Percentiles rank a stretch among this genome's conserved stretches.
Conservation (phyloP, 2,797 vertebrate genomes). For the Brachyrhaphis roseni region DNA sequence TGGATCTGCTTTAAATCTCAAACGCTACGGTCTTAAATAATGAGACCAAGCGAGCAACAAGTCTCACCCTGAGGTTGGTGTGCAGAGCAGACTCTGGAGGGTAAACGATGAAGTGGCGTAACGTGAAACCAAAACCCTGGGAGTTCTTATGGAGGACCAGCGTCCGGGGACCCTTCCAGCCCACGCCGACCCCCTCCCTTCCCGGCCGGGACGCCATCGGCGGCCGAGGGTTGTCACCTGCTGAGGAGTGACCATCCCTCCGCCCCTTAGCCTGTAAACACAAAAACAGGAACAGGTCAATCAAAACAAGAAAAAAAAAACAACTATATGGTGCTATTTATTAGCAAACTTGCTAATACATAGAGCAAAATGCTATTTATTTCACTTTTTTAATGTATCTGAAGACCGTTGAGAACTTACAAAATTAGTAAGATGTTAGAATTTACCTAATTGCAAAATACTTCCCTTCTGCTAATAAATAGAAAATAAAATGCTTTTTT, state of each 20-base stretch:
- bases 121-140: slow-evolving; percentile 95
- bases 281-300: slow-evolving; percentile 27
- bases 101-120: slow-evolving; percentile 98
- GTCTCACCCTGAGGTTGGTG: slow-evolving; percentile 86
- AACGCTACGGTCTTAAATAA: slow-evolving; percentile 24
- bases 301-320: not conserved
- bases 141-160: slow-evolving; percentile 90
- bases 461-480: too few relatives aligned
- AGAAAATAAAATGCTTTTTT: too few relatives aligned
- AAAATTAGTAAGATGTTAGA: too few relatives aligned
- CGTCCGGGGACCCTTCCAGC: slow-evolving; percentile 89
- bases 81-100: slow-evolving; percentile 92
- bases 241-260: slow-evolving; percentile 87
- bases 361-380: too few relatives aligned
- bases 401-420: too few relatives aligned
- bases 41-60: slow-evolving; percentile 28
- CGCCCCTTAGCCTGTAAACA: slow-evolving; percentile 80
- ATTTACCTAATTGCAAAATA: too few relatives aligned
- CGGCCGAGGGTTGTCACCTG: slow-evolving; percentile 84
- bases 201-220: slow-evolving; percentile 78
- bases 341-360: too few relatives aligned
- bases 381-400: too few relatives aligned
- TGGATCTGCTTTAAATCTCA: slow-evolving; percentile 27
- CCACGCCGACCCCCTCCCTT: slow-evolving; percentile 76
- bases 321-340: not conserved